Base-by-base conservation (phyloP, 2,797 vertebrate genomes). In the Periophthalmus magnuspinnatus region DNA sequence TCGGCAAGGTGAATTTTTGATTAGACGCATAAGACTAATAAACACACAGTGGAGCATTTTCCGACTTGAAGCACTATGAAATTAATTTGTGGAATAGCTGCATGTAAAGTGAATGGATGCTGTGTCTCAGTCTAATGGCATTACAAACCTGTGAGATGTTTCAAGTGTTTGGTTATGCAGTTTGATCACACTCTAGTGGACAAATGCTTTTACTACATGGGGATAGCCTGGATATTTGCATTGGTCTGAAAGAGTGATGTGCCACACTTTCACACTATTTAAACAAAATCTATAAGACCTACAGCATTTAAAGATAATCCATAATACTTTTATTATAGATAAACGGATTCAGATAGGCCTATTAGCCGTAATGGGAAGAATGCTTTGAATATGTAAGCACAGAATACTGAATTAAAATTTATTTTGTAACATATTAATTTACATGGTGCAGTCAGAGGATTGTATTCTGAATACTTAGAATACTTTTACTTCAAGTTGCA, bases 161-260 rank as follows among this genome's bases (percentile, higher is more conserved):
- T 65, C 36, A 11, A 34, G 58, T 41, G 19, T 33, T 71, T 48
- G 56, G 21, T 9, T 48, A 21, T 64, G 85, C 70, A 60, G 48
- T 77, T 66, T 84, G 79, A 81, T 78, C 86, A 19, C 84, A 9
- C 83, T 89, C 90, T 89, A 77, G 86, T 90, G 91, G 84, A 19
- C 19, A 6, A 0, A 19, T 5, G 0, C 0, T 57, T 71, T 82
- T 80, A 84, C 78, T 90, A 82, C 90, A 84, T 14, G 32, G 17
- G 57, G n/a, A 34, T 4, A 14, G 41, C 41, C 41, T 14, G 17
- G 14, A 22, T 2, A 11, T 17, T 17, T 59, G 14, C 28, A 19
- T 59, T 10, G 57, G 11, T 56, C 9, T n/a, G 13, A 1, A 24
- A 11, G 10, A 28, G 10, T 22, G 5, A 17, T 5, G 47, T 17